Conservation (phyloP, 2,113 vertebrate genomes). For the Pelecanus crispus region DNA sequence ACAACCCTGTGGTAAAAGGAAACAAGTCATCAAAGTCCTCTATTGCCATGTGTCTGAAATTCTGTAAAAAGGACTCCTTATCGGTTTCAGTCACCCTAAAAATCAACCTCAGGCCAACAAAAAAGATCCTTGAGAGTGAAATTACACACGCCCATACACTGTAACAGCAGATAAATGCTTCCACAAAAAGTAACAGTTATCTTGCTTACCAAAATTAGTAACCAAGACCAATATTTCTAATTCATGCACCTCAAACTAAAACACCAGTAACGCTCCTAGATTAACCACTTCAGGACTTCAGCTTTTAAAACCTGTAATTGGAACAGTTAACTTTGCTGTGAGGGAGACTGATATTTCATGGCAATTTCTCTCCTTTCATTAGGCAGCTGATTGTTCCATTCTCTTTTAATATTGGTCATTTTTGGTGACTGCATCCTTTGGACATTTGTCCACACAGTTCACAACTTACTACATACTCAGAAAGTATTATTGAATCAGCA, state of each 20-base stretch:
- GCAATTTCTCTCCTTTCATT: not conserved
- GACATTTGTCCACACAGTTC: not conserved
- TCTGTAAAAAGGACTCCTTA: not conserved
- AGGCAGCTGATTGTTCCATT: not conserved
- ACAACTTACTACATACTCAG: not conserved
- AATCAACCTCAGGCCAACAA: not conserved
- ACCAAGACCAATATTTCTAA: not conserved
- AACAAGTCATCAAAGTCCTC: conserved; percentile 46
- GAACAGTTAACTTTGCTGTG: not conserved
- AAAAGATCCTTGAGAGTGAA: not conserved
- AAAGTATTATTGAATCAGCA: not conserved
- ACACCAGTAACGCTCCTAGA: not conserved
- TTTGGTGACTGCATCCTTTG: not conserved
- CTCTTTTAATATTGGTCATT: not conserved
- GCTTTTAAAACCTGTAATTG: not conserved
- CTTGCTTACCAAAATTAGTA: not conserved
- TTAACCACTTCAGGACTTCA: not conserved
- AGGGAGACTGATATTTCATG: not conserved
- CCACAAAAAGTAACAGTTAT: not conserved
- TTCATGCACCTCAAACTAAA: not conserved
- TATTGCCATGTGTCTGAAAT: not conserved
- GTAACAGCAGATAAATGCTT: not conserved
- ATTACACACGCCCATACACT: not conserved
- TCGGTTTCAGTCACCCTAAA: not conserved
- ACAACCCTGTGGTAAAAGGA: conserved; percentile 48